Evolutionary conservation across 2,888 invertebrate species (phyloP), one percentile per base, ranked within the genome.

Genomic region (Caenorhabditis imperialis): DNA sequence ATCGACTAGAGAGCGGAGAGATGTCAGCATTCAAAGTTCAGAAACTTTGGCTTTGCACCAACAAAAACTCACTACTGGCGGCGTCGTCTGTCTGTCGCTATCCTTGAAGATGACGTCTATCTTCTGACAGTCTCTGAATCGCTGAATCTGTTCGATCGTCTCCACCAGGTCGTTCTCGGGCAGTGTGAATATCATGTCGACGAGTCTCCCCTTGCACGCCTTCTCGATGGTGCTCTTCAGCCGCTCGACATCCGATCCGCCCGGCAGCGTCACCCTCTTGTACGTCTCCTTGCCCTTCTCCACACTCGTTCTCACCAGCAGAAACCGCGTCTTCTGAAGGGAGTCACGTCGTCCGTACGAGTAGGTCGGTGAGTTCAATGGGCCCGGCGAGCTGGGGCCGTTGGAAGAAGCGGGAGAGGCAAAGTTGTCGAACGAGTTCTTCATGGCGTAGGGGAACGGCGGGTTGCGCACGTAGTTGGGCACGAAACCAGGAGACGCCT

Each of bases 231-330:
- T 78, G 20, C 48, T 67, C 44, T 74, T 83, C 60, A 83, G 50
- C 51, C 77, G 69, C 23, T 83, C 79, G 20, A 83, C 73, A 22
- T 80, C 78, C 22, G 80, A 77, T 37, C 83, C 83, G 1, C 83
- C 83, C 2, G 83, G 81, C 7, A 83, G 73, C 1, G 83, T 83
- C 16, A 83, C 80, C 37, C 83, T 33, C 44, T 79, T 81, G 67
- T 75, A 83, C n/a, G 83, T 76, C 40, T 82, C 83, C 53, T 83
- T 83, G 20, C 83, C 81, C n/a, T 69, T 62, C 4, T 61, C 79
- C 14, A 69, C 65, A 45, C 81, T 81, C 7, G 83, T 83, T 40
- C 80, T 54, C 1, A 83, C 78, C 7, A 83, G 62, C 8, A 83
- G 63, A 51, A 83, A 83, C 14, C 83, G 48, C 3, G 83, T 83